phyloP scores from a whole-genome alignment of 2,888 invertebrate genomes.

The Amiota mariae region DNA sequence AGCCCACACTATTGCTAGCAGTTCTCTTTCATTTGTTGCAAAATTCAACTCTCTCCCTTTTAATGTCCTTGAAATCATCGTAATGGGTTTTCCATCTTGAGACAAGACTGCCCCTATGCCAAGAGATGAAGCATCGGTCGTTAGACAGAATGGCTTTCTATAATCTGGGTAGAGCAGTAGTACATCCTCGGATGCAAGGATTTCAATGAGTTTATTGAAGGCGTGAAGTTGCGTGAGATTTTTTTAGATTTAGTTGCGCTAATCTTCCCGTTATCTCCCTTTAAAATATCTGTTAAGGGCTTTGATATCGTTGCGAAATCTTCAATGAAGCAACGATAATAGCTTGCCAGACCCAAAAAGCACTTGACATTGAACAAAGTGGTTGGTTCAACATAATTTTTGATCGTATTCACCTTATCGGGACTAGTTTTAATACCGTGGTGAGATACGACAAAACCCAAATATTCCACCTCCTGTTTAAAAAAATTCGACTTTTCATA shows the following conservation, averaged over 20 bases:
- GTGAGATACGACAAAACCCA: constrained; percentile 3
- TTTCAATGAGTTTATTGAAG: too few relatives aligned
- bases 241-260: constrained; percentile 24
- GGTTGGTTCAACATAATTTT: background rate
- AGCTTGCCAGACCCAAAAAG: background rate
- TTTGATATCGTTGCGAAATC: constrained; percentile 30
- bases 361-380: background rate
- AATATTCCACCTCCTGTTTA: background rate
- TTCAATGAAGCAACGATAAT: background rate
- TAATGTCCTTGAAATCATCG: constrained; percentile 56
- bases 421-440: background rate
- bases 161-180: constrained; percentile 34
- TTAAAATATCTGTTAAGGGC: constrained; percentile 29
- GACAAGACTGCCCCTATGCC: constrained; percentile 57
- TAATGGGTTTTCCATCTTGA: constrained; percentile 56
- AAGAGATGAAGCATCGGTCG: constrained; percentile 56
- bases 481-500: background rate
- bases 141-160: constrained; percentile 37
- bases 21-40: constrained; percentile 63
- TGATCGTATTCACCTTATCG: background rate
- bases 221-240: constrained; percentile 28
- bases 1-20: constrained; percentile 66
- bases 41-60: constrained; percentile 42
- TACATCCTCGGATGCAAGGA: constrained; percentile 27
- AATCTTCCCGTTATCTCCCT: constrained; percentile 25